A percentile compares a stretch with the other conserved stretches of the same genome.
These are phyloP conservation scores for Hiodon tergisus DNA, from an alignment of 2,113 vertebrate species.

Conservation along the genomic window DNA sequence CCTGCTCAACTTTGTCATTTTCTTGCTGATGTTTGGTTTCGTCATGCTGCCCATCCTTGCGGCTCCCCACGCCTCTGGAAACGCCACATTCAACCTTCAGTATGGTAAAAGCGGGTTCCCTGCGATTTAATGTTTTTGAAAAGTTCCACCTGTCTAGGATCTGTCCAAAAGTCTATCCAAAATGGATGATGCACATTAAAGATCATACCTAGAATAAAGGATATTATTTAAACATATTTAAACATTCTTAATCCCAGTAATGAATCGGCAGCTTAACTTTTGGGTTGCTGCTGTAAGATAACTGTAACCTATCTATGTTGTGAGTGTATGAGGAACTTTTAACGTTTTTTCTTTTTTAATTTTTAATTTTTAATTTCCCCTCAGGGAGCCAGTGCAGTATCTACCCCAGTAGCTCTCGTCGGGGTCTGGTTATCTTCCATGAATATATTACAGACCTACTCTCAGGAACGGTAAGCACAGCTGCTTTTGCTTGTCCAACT, in stretches of 20 bases:
- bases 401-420: slow-evolving; percentile 57
- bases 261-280: no score
- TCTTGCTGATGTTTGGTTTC: slow-evolving; percentile 82
- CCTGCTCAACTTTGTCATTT: slow-evolving; percentile 80
- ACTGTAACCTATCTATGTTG: no score
- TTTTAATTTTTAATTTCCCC: no score
- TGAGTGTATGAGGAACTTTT: no score
- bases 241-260: no score
- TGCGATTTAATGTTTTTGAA: neutral
- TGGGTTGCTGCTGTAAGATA: no score
- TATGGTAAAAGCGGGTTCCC: slow-evolving; percentile 29
- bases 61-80: slow-evolving; percentile 55
- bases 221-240: no score
- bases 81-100: slow-evolving; percentile 53
- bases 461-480: slow-evolving; percentile 77
- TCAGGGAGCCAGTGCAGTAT: slow-evolving; percentile 65
- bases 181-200: no score
- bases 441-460: slow-evolving; percentile 79
- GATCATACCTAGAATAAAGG: no score
- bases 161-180: no score
- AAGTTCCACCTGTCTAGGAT: neutral
- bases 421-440: slow-evolving; percentile 77
- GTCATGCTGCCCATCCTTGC: slow-evolving; percentile 75
- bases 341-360: no score
- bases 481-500: neutral